These are phyloP conservation scores for Harpegnathos saltator DNA, from an alignment of 1,140 invertebrate genomes.

Conservation along the genomic window DNA sequence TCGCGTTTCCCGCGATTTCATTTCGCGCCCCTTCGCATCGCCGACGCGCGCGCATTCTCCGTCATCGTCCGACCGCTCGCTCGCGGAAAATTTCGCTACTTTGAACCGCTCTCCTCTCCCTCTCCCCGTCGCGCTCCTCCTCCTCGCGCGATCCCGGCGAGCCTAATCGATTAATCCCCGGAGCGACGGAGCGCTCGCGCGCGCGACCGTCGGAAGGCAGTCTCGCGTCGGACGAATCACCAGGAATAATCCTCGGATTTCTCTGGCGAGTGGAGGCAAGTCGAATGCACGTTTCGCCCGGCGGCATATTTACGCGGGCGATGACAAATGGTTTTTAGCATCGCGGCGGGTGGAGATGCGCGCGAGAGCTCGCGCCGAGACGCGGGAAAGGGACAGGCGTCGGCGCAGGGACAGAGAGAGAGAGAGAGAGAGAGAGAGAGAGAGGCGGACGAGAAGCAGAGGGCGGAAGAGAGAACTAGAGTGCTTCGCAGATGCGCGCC, in stretches of 20 bases:
- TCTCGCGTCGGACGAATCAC: constrained; percentile 18
- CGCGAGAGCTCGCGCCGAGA: constrained; percentile 64
- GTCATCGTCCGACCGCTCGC: background rate
- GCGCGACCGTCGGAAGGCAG: too few relatives aligned
- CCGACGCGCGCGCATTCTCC: too few relatives aligned
- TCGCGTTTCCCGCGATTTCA: constrained; percentile 3
- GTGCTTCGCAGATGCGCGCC: constrained; percentile 83
- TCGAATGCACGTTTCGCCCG: constrained; percentile 69
- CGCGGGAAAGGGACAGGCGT: constrained; percentile 61
- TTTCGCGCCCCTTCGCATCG: background rate
- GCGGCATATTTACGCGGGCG: constrained; percentile 81
- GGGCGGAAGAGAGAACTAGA: constrained; percentile 72
- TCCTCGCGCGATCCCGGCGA: background rate
- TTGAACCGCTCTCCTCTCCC: too few relatives aligned
- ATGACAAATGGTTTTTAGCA: constrained; percentile 84
- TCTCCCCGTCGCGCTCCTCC: too few relatives aligned
- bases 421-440: background rate
- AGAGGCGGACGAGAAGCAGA: constrained; percentile 67
- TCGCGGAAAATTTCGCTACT: too few relatives aligned
- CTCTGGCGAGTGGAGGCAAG: constrained; percentile 48
- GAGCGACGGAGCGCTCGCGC: too few relatives aligned
- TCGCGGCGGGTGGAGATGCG: constrained; percentile 58
- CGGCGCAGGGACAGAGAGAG: constrained; percentile 34
- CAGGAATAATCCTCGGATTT: constrained; percentile 56
- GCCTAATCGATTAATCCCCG: background rate